Evolutionary conservation across 2,888 invertebrate species (phyloP).

Genomic region (Romanomermis culicivorax): DNA sequence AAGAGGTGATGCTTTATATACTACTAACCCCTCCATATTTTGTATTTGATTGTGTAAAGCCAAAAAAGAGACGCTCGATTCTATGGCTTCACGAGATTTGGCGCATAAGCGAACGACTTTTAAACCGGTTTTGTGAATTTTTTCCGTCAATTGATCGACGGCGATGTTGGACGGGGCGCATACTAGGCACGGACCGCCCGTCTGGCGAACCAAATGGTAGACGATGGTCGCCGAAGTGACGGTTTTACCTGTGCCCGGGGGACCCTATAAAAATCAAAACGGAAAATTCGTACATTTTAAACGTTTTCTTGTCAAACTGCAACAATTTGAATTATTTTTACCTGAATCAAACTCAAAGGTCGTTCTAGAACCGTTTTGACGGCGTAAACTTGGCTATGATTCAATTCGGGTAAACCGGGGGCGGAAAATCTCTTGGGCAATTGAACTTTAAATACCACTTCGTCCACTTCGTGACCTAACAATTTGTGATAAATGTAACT

Average conservation of each 20-base stretch:
- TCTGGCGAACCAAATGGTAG: conserved; percentile 83
- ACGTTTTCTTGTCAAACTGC: neutral
- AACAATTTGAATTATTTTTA: too few relatives aligned
- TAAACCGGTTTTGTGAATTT: conserved; percentile 86
- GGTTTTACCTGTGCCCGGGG: conserved; percentile 92
- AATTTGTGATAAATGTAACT: conserved; percentile 91
- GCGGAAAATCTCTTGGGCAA: conserved; percentile 91
- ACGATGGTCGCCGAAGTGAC: conserved; percentile 98
- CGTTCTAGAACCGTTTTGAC: conserved; percentile 91
- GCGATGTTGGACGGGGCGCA: conserved; percentile 98
- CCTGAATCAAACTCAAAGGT: conserved; percentile 87
- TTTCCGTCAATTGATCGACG: conserved; percentile 94
- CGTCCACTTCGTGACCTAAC: conserved; percentile 45
- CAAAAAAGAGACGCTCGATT: conserved; percentile 84
- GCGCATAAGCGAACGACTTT: conserved; percentile 83
- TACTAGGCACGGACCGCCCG: conserved; percentile 46
- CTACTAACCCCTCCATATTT: conserved; percentile 52
- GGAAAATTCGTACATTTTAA: neutral
- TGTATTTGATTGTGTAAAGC: conserved; percentile 91
- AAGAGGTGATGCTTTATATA: too few relatives aligned
- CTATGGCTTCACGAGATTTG: conserved; percentile 90
- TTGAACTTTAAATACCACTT: conserved; percentile 37
- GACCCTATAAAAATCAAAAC: conserved; percentile 35
- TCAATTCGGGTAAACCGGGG: conserved; percentile 86
- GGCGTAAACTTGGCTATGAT: conserved; percentile 91